Evolutionary conservation across 2,113 vertebrate species (phyloP).

Genomic region (Carassius gibelio): DNA sequence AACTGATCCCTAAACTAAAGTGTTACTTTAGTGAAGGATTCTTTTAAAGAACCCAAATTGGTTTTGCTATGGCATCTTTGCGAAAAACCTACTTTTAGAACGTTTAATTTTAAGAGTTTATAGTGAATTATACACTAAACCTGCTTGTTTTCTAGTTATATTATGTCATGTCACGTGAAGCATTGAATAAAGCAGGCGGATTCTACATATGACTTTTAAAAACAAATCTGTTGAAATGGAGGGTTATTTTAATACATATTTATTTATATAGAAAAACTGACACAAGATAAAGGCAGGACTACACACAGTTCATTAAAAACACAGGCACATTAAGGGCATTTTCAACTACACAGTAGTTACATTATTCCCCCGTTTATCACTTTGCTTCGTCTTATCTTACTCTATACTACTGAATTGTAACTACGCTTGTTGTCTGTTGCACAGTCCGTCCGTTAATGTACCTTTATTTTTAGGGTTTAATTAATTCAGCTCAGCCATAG

Average conservation of each 20-base stretch:
- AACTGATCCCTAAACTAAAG: too few species aligned
- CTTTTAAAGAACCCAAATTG: too few species aligned
- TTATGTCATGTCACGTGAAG: background rate
- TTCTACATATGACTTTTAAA: background rate
- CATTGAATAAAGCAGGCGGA: background rate
- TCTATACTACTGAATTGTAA: constrained; percentile 3
- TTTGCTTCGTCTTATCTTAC: background rate
- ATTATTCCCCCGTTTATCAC: constrained; percentile 39
- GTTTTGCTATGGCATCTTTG: too few species aligned
- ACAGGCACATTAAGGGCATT: constrained; percentile 67
- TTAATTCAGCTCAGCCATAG: constrained; percentile 38
- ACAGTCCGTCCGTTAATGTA: constrained; percentile 65
- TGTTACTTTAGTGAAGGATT: too few species aligned
- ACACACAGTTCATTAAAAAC: constrained; percentile 68
- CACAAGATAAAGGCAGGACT: constrained; percentile 66
- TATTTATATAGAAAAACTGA: constrained; percentile 69
- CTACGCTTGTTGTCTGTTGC: constrained; percentile 27
- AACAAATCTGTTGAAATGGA: background rate
- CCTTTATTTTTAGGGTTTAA: constrained; percentile 65
- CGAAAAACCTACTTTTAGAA: too few species aligned
- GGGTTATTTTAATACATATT: constrained; percentile 14
- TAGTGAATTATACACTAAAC: background rate
- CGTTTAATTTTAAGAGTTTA: background rate
- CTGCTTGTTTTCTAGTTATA: background rate
- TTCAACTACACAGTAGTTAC: constrained; percentile 74